Base-by-base conservation (phyloP, 2,888 invertebrate genomes). In the Diarsia rubi region DNA sequence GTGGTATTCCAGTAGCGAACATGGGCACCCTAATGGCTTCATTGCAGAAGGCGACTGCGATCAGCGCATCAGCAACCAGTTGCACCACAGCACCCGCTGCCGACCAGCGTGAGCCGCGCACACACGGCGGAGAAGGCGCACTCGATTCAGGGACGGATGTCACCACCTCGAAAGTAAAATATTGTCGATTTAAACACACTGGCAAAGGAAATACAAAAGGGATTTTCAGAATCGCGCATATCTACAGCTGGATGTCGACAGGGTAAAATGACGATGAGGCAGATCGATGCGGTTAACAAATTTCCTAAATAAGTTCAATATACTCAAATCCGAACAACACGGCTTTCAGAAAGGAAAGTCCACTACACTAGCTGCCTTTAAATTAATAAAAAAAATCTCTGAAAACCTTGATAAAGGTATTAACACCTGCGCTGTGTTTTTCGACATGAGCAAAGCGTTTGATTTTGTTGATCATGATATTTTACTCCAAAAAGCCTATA, bases 101-200 rank as follows among this genome's bases (percentile, higher is more conserved):
- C 49, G 95, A 91, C 93, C 92, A 94, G n/a, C 93, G 91, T 42
- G 94, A 93, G 3, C 95, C 96, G 45, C 94, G 92, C 76, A 94
- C 90, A 81, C 92, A 91, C 0, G 94, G 96, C 0, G 95, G 95
- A 21, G 89, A 86, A 0, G 96, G 95, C 0, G 93, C 89, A 69
- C 88, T 94, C 2, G 96, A 94, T 90, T 96, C 96, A 0, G 96
- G 96, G 6, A 91, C 91, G 14, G 96, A 93, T n/a, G 96, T 96
- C 62, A 96, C 96, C 47, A 96, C 96, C 96, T 96, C 73, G 2
- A 77, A 69, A 47, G 24, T n/a, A 49, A 47, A 69, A 37, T 21
- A 44, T 60, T 57, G 37, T 8, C 12, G n/a, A 19, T 24, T 57
- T 49, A 12, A 16, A 24, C 19, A 31, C 9, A 31, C 19, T 9